These are phyloP conservation scores for Acanthurus lineatus DNA, from an alignment of 2,797 vertebrate species.

Conservation along the genomic window DNA sequence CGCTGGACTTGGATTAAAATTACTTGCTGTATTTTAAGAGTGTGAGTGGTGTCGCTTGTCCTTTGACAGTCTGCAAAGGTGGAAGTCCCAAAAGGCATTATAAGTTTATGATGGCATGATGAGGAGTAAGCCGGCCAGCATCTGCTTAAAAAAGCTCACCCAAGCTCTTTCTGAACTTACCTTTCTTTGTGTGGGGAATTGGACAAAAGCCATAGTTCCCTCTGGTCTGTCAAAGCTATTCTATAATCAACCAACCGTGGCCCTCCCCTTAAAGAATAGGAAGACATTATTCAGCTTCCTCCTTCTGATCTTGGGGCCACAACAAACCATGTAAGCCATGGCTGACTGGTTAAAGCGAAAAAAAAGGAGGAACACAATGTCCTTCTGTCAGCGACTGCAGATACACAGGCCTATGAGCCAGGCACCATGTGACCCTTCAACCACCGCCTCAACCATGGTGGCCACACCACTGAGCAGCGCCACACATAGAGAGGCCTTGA, in stretches of 20 bases:
- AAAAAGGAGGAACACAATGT: constrained; percentile 82
- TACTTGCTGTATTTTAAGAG: constrained; percentile 57
- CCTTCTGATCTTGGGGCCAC: constrained; percentile 88
- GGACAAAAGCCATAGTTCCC: constrained; percentile 88
- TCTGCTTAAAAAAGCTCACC: constrained; percentile 80
- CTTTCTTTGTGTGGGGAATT: constrained; percentile 82
- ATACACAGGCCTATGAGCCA: constrained; percentile 75
- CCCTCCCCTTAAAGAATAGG: constrained; percentile 87
- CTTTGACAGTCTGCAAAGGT: constrained; percentile 67
- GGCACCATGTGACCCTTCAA: constrained; percentile 73
- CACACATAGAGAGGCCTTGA: constrained; percentile 76
- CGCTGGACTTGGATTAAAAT: constrained; percentile 59
- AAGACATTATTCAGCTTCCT: constrained; percentile 90
- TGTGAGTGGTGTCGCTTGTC: constrained; percentile 48
- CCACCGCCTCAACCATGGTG: constrained; percentile 72
- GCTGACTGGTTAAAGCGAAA: constrained; percentile 84
- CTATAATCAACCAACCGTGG: constrained; percentile 88
- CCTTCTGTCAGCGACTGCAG: constrained; percentile 79
- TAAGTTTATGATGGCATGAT: constrained; percentile 81
- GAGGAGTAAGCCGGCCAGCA: constrained; percentile 76
- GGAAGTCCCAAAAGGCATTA: constrained; percentile 76
- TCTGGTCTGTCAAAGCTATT: constrained; percentile 88
- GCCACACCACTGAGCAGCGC: constrained; percentile 63
- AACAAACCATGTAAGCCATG: constrained; percentile 87
- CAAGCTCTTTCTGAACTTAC: constrained; percentile 79